These are phyloP conservation scores for Boloria euphrosyne DNA, from an alignment of 2,888 invertebrate species.

Conservation along the genomic window DNA sequence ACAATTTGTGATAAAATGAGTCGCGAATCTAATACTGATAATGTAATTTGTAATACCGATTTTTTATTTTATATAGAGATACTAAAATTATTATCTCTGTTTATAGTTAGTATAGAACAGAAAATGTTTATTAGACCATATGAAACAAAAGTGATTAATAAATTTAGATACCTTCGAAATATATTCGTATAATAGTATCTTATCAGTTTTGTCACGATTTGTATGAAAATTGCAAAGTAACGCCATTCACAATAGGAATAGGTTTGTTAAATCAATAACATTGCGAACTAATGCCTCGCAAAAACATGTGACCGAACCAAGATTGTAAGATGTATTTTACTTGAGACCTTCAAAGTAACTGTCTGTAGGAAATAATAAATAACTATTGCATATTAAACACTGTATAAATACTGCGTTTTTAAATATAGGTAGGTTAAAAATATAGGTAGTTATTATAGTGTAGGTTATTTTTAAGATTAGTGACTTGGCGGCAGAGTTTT, in stretches of 20 bases:
- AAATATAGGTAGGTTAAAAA: no score
- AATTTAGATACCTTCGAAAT: conserved; percentile 2
- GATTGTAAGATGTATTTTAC: conserved; percentile 7
- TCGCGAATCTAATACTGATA: no score
- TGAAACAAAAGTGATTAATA: no score
- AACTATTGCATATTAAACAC: background rate
- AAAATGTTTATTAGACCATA: no score
- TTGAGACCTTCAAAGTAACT: background rate
- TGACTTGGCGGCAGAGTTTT: no score
- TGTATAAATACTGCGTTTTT: background rate
- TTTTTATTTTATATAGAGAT: no score
- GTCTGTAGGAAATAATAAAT: conserved; percentile 1
- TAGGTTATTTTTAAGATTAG: no score
- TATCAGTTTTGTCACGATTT: background rate
- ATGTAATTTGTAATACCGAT: no score
- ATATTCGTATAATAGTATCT: conserved; percentile 1
- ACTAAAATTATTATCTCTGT: no score
- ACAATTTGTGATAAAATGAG: no score
- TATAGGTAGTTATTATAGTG: no score
- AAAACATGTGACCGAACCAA: conserved; percentile 17
- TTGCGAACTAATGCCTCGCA: conserved; percentile 16
- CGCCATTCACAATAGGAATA: conserved; percentile 1
- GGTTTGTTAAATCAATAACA: conserved; percentile 32
- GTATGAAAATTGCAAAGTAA: conserved; percentile 18
- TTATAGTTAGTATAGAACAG: no score